phyloP scores from a whole-genome alignment of 2,797 vertebrate species.

The Chelon auratus region DNA sequence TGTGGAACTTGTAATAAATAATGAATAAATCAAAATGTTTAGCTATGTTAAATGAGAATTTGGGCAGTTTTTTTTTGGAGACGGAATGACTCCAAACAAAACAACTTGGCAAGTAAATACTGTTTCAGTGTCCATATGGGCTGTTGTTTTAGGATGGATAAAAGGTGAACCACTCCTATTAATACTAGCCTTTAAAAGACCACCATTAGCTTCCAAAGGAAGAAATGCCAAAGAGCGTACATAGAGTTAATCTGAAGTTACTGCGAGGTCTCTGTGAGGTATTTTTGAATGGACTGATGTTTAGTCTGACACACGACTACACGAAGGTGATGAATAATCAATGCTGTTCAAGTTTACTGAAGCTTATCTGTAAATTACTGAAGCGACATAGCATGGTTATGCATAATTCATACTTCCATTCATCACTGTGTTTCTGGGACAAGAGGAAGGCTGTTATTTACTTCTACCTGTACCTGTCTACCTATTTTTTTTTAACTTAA shows the following conservation, averaged over 20 bases:
- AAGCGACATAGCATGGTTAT: not conserved
- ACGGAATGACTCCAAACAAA: no score
- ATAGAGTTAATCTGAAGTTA: not conserved
- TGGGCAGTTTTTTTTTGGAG: not conserved
- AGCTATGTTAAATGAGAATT: not conserved
- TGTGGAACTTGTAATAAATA: not conserved
- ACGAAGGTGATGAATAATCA: not conserved
- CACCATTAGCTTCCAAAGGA: not conserved
- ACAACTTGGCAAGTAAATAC: no score
- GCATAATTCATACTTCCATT: slow-evolving; percentile 7
- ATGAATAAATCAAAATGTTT: not conserved
- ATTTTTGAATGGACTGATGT: not conserved
- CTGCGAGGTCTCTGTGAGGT: not conserved
- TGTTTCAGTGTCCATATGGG: no score
- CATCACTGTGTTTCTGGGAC: slow-evolving; percentile 7
- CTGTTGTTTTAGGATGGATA: no score
- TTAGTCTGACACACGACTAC: not conserved
- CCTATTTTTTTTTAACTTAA: slow-evolving; percentile 13
- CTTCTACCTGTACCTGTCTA: not conserved
- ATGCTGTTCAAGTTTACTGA: slow-evolving; percentile 27
- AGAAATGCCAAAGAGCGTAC: not conserved
- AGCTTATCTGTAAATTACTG: not conserved
- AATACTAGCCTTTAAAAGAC: not conserved
- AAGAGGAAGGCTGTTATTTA: slow-evolving; percentile 6
- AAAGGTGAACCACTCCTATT: not conserved